Percentiles rank a stretch among this genome's conserved stretches.
phyloP scores from a whole-genome alignment of 2,888 invertebrate species.

The Pediacus dermestoides region DNA sequence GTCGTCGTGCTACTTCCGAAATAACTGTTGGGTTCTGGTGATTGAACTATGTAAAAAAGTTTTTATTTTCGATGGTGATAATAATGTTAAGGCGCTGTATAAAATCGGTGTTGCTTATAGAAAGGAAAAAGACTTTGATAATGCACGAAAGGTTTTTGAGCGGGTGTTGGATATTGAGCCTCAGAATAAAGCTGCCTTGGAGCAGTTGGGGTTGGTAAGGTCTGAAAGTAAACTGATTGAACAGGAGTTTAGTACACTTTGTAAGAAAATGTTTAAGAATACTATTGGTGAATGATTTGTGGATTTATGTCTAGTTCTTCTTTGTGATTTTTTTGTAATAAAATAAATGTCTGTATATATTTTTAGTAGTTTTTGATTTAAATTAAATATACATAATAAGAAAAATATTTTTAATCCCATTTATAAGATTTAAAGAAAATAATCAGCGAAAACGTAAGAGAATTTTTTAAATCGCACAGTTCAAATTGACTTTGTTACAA shows the following conservation, averaged over 20 bases:
- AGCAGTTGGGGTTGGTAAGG: conserved; percentile 57
- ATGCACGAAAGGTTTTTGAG: conserved; percentile 60
- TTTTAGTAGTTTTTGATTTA: too few species aligned
- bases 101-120: conserved; percentile 53
- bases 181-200: conserved; percentile 60
- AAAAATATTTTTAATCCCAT: too few species aligned
- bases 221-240: conserved; percentile 59
- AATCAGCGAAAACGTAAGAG: too few species aligned
- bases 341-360: too few species aligned
- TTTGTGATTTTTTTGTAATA: too few species aligned
- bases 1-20: conserved; percentile 74
- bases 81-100: conserved; percentile 53
- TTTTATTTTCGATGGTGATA: conserved; percentile 42
- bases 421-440: too few species aligned
- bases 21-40: conserved; percentile 63
- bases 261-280: conserved; percentile 56
- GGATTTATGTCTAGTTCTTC: too few species aligned
- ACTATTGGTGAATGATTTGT: too few species aligned
- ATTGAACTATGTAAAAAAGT: conserved; percentile 59
- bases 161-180: conserved; percentile 59
- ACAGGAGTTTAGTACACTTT: conserved; percentile 53
- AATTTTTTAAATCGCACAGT: too few species aligned
- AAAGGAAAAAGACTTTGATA: conserved; percentile 61
- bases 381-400: too few species aligned
- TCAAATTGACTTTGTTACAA: too few species aligned